Evolutionary conservation across 1,140 invertebrate species (phyloP).

Genomic region (Cotesia chilonis): DNA sequence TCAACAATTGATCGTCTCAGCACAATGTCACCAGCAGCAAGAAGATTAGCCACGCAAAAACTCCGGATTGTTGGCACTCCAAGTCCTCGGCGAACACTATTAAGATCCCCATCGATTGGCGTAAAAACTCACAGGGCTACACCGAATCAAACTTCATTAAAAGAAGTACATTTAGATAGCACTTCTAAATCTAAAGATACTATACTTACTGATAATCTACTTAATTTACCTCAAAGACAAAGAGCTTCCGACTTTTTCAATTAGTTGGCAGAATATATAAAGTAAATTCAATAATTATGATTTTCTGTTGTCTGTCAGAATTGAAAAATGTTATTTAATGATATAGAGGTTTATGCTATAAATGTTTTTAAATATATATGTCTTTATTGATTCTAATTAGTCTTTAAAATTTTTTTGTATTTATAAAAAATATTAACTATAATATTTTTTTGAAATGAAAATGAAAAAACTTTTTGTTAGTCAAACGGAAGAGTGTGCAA

Average conservation of each 20-base stretch:
- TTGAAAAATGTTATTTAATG: neutral
- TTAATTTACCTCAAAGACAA: slow-evolving; percentile 62
- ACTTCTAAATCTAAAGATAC: slow-evolving; percentile 50
- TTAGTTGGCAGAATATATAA: slow-evolving; percentile 35
- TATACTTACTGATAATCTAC: slow-evolving; percentile 62
- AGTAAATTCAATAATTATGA: neutral
- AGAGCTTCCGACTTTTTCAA: slow-evolving; percentile 62
- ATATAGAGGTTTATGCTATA: no score
- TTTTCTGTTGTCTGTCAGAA: neutral
- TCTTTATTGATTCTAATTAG: no score
- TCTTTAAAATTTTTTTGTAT: no score
- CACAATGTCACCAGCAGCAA: slow-evolving; percentile 94
- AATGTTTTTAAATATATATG: no score
- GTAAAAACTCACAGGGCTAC: slow-evolving; percentile 60
- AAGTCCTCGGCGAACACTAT: slow-evolving; percentile 58
- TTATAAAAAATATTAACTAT: no score
- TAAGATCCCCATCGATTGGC: slow-evolving; percentile 58
- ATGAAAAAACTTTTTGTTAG: no score
- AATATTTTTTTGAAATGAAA: no score
- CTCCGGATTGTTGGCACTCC: slow-evolving; percentile 65
- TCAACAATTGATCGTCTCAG: slow-evolving; percentile 81
- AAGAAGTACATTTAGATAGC: slow-evolving; percentile 30
- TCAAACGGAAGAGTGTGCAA: no score
- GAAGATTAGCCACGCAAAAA: slow-evolving; percentile 76
- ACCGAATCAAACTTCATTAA: slow-evolving; percentile 48